These are phyloP conservation scores for Episyrphus balteatus DNA, from an alignment of 1,140 invertebrate species.

Conservation along the genomic window DNA sequence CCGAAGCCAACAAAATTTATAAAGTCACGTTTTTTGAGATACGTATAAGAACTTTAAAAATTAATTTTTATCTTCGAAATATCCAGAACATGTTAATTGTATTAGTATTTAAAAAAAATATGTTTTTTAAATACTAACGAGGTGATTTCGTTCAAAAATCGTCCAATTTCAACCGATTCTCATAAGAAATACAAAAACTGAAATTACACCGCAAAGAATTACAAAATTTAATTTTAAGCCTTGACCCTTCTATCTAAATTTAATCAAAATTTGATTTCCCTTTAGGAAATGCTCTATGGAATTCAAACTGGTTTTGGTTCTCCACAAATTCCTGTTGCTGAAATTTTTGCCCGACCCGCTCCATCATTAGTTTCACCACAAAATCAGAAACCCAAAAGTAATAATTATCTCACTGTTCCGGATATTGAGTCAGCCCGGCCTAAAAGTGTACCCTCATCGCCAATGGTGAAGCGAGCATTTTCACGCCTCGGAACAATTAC, in stretches of 20 bases:
- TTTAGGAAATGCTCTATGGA: constrained; percentile 91
- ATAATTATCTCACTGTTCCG: constrained; percentile 79
- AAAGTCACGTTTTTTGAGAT: no score
- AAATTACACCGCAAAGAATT: no score
- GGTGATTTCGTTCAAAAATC: no score
- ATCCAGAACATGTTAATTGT: no score
- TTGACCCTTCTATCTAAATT: no score
- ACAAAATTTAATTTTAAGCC: background rate
- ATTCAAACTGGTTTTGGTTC: constrained; percentile 90
- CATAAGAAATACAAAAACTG: no score
- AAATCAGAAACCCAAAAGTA: constrained; percentile 68
- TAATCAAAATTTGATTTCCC: constrained; percentile 43
- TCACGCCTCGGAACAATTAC: constrained; percentile 78
- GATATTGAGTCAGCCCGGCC: constrained; percentile 55
- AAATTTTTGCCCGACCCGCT: constrained; percentile 70
- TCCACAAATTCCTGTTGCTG: constrained; percentile 80
- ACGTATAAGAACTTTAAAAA: no score
- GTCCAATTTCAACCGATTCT: no score
- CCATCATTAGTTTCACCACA: constrained; percentile 73
- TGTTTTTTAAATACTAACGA: no score
- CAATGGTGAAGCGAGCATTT: constrained; percentile 89
- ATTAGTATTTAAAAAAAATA: no score
- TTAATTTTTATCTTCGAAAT: no score
- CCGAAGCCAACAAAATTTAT: no score
- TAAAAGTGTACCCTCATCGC: constrained; percentile 85